phyloP scores from a whole-genome alignment of 2,797 vertebrate species.

The Lacerta viridis region DNA sequence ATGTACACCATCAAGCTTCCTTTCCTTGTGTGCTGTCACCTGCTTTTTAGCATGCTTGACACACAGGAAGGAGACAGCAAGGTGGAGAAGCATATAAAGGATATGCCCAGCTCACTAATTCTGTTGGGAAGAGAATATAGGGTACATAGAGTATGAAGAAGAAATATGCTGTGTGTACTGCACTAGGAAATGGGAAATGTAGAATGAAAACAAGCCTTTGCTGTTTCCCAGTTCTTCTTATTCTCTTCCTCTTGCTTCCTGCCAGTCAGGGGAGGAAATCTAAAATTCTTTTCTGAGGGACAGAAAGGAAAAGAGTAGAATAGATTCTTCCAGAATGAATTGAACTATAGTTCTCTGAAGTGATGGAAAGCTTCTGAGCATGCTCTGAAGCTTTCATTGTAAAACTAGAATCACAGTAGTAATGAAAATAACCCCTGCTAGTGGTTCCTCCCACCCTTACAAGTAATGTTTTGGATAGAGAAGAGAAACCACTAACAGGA shows the following conservation, averaged over 20 bases:
- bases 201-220: not conserved
- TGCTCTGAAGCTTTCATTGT: not conserved
- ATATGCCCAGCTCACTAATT: not conserved
- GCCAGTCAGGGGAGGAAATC: not conserved
- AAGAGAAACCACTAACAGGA: too few species aligned
- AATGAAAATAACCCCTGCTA: too few species aligned
- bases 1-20: not conserved
- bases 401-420: not conserved
- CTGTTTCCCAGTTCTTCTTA: not conserved
- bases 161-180: not conserved
- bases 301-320: too few species aligned
- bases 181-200: not conserved
- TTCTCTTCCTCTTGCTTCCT: not conserved
- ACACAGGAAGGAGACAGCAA: not conserved
- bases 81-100: not conserved
- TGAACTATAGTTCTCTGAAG: not conserved
- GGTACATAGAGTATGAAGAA: not conserved
- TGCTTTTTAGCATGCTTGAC: not conserved
- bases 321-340: not conserved
- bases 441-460: too few species aligned
- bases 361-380: not conserved
- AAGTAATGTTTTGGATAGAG: too few species aligned
- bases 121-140: not conserved
- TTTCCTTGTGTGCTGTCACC: not conserved
- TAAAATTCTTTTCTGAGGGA: too few species aligned